Evolutionary conservation across 2,797 vertebrate species (phyloP), one percentile per base, ranked within the genome.

Genomic region (Silurus lanzhouensis): DNA sequence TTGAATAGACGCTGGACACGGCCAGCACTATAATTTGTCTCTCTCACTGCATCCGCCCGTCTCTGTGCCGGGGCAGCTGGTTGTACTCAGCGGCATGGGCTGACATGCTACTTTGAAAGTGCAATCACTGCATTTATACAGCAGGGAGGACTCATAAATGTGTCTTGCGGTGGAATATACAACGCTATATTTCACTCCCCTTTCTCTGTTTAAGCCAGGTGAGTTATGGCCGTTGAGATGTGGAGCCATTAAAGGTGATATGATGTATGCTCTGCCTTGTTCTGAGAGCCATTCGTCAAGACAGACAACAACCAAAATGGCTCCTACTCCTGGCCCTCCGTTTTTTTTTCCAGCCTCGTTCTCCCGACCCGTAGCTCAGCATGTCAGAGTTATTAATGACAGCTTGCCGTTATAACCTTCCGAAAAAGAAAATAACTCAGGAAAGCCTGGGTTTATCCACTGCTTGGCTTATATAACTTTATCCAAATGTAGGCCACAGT

Each of bases 81-180:
- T 98, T 97, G 96, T 95, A 96, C 97, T 99, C 97, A 96, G 96
- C 95, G 95, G 94, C 85, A 93, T 38, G 96, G 96, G 96, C 96
- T 96, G 96, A 98, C 97, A 95, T 90, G 93, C 96, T 96, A 96
- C 97, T 99, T 99, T 99, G 97, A 98, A 99, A 99, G 95, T 98
- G 97, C 98, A 99, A 99, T 99, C 97, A 98, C 96, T 97, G 97
- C 97, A 97, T 99, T 99, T 99, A 98, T 99, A 98, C 97, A 97
- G 97, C 97, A 95, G 96, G 96, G 95, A 97, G 96, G 97, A 95
- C 97, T 97, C 97, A 97, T 99, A 99, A 99, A 99, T 98, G 97
- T 99, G 98, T 99, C 98, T 96, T 94, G 95, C 27, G 91, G 94
- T 93, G 95, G 96, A 96, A 99, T 99, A 99, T 98, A 99, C 95